A percentile compares a stretch with the other conserved stretches of the same genome.
Evolutionary conservation across 2,113 vertebrate genomes (phyloP).

Genomic region (Pipa parva): DNA sequence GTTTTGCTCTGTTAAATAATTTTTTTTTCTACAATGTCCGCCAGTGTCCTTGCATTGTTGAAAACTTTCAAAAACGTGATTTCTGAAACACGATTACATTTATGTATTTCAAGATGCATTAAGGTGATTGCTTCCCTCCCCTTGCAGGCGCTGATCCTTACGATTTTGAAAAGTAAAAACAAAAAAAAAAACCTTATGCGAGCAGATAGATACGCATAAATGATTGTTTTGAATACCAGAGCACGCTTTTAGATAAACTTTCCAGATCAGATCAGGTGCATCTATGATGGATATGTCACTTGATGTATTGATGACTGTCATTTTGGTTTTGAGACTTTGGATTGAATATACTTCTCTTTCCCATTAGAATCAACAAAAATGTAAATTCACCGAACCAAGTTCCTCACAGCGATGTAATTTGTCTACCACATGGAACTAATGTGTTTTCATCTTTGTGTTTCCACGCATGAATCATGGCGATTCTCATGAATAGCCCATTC

Average conservation of each 20-base stretch:
- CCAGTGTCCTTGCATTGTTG: conserved; percentile 31
- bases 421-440: conserved; percentile 39
- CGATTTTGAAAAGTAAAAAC: conserved; percentile 16
- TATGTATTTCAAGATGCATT: conserved; percentile 35
- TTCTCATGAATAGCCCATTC: conserved; percentile 31
- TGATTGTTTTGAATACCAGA: conserved; percentile 24
- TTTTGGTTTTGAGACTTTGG: conserved; percentile 38
- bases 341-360: conserved; percentile 35
- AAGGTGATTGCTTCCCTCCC: conserved; percentile 36
- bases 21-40: conserved; percentile 26
- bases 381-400: conserved; percentile 43
- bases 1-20: no score
- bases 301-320: conserved; percentile 44
- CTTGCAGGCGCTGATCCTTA: conserved; percentile 26
- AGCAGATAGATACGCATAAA: conserved; percentile 16
- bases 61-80: conserved; percentile 14
- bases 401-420: conserved; percentile 37
- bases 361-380: conserved; percentile 42
- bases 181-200: conserved; percentile 28
- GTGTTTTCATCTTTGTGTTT: conserved; percentile 38
- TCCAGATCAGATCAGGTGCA: conserved; percentile 26
- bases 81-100: conserved; percentile 28
- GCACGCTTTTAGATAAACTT: conserved; percentile 40
- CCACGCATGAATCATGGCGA: conserved; percentile 39
- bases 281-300: conserved; percentile 37